Evolutionary conservation across 2,888 invertebrate genomes (phyloP), one percentile per base, ranked within the genome.

Genomic region (Cerceris ruficornis): DNA sequence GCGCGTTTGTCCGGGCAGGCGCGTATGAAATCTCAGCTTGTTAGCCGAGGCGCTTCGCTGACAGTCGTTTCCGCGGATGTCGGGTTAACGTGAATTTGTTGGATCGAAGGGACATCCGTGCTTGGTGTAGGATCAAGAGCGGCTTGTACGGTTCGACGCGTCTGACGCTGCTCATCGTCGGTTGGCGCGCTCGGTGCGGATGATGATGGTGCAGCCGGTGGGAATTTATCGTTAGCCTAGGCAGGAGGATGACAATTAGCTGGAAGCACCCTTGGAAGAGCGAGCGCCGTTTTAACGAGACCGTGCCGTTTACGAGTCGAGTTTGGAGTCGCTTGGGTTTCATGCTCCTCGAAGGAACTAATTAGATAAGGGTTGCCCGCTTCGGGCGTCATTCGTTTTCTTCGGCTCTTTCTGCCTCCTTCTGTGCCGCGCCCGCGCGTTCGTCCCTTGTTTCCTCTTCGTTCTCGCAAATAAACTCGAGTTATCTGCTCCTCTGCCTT

Each of bases 21-120:
- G 77, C 84, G 77, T 77, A 77, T 82, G 77, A 77, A 83, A 77
- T 83, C 77, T 84, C 81, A 17, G 84, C 84, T 83, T 85, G 84
- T 84, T 84, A 85, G 74, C 52, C 71, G 78, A 68, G 59, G 59
- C 70, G 75, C 73, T 67, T 62, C 57, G 72, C 74, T 81, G 75
- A 69, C 77, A 69, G 77, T 71, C 80, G 77, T 77, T 76, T 74
- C 73, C 85, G 64, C 77, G 77, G 70, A 80, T 76, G 80, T 62
- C 70, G 77, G 71, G 62, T 71, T 71, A 71, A 71, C 70, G 70
- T 54, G 79, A 79, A 79, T 66, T 73, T 73, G 66, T 49, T 14
- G 66, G 79, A 73, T 78, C 73, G 28, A 52, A 58, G 54, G 58
- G 54, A 64, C 54, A 58, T 79, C 68, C 78, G 65, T 65, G 65